These are phyloP conservation scores for Uria aalge DNA, from an alignment of 2,113 vertebrate species.

Conservation along the genomic window DNA sequence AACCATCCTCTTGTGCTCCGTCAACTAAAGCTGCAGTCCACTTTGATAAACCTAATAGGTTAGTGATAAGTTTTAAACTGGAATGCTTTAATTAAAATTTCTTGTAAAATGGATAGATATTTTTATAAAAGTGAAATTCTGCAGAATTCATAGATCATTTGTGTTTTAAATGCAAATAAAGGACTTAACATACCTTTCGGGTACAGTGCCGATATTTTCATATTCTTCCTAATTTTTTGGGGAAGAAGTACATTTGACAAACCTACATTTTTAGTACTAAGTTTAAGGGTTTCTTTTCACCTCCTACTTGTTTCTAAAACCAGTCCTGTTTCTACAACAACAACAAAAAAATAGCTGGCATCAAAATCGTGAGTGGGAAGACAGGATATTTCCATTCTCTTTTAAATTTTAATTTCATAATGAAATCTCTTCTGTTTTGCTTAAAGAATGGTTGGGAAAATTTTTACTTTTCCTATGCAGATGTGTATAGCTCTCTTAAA, in stretches of 20 bases:
- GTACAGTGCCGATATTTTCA: neutral
- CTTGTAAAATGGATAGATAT: neutral
- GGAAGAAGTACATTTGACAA: neutral
- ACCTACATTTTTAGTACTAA: neutral
- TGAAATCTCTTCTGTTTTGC: neutral
- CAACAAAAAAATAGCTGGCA: neutral
- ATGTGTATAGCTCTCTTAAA: neutral
- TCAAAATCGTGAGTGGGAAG: neutral
- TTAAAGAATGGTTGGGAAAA: neutral
- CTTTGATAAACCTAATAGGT: constrained; percentile 96
- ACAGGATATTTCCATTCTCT: neutral
- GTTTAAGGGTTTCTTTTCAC: neutral
- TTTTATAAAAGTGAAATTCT: neutral
- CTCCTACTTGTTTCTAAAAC: neutral
- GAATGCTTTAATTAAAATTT: neutral
- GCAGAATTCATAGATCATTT: neutral
- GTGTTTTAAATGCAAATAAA: neutral
- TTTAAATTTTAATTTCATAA: neutral
- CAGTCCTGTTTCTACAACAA: neutral
- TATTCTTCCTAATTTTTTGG: neutral
- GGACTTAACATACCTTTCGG: neutral
- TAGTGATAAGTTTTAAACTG: constrained; percentile 49
- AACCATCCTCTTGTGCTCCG: constrained; percentile 52
- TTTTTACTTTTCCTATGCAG: neutral
- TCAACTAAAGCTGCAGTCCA: constrained; percentile 77